Evolutionary conservation across 2,888 invertebrate species (phyloP), one percentile per base, ranked within the genome.

Genomic region (Eudemis profundana): DNA sequence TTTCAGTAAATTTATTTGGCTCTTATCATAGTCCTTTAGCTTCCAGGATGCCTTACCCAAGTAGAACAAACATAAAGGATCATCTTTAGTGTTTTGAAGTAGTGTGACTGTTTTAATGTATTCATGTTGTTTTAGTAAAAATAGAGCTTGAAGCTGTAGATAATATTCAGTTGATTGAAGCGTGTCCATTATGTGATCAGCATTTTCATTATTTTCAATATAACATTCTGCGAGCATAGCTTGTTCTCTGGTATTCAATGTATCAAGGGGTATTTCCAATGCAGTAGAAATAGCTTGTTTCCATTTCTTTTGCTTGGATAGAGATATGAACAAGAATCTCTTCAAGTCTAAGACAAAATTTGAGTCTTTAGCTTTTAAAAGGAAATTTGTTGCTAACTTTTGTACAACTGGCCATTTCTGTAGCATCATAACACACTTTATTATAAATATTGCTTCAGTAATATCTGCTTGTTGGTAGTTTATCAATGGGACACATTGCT

Each of bases 1-100:
- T 90, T 94, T 95, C 4, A 96, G 82, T 74, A 96, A 93, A 69
- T 93, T 93, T 66, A 93, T 86, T 33, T 95, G 86, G 70, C 95
- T 93, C 70, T 94, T 93, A 33, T 94, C 92, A 83, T 92, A 93
- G 66, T 95, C 85, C 44, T 92, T 83, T 15, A 93, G 76, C 75
- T 93, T 85, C 93, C 94, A 95, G 79, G 94, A 93, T 61, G 95
- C 89, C 76, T 89, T 87, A 1, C 95, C 95, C 56, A 95, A 84
- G 78, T 93, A 92, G 65, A 94, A 85, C 86, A 93, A 93, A 69
- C 93, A 91, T 66, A 94, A 87, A 14, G 93, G 83, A 69, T 84
- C 81, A 66, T 93, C 87, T 56, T 80, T 54, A 47, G 76, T 78
- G 60, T 87, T 78, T 69, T 93, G 83, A 51, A 96, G 78, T 29